Base-by-base conservation (phyloP, 2,888 invertebrate genomes). In the Cheiracanthium punctorium region DNA sequence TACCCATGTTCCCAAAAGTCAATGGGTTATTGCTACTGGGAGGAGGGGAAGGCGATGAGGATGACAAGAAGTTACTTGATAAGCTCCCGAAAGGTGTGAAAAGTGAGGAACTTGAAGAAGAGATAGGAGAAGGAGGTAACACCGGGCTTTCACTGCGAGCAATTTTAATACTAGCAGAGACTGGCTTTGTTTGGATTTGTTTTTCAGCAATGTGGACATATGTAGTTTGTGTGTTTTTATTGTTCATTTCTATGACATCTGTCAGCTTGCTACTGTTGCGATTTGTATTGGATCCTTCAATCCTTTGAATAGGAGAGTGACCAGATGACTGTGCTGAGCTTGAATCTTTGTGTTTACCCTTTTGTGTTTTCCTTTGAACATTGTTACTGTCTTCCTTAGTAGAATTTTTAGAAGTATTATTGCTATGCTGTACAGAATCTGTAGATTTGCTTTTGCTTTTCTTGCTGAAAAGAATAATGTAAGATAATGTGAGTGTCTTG, bases 21-120 rank as follows among this genome's bases (percentile, higher is more conserved):
- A 76, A 32, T 17, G 72, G 77, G 29, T 85, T 79, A 24, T 69
- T 88, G 33, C 69, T 84, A 41, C 73, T 70, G 43, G 81, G 80
- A 37, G 82, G 82, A 72, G 74, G 75, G n/a, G 82, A 87, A 37
- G 88, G 79, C 58, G 74, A 76, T 14, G 80, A 75, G 14, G 85
- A 86, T 28, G 82, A 82, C 71, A 86, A 33, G 71, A 86, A 86
- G 70, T 86, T 88, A 75, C 88, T 88, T 30, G 81, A 88, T 52
- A 82, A 77, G 84, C 82, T 88, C 80, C 79, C 80, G 67, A 80
- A 80, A 43, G 86, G 80, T 72, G 89, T 88, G 20, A 89, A 89
- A 0, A 84, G 74, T 17, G 89, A 87, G 80, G 89, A 87, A 64
- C 88, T 89, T 32, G 87, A 87, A 37, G 89, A 88, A 29, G 88